These are phyloP conservation scores for Dasypus novemcinctus DNA, from an alignment of 2,113 vertebrate species.

Conservation along the genomic window DNA sequence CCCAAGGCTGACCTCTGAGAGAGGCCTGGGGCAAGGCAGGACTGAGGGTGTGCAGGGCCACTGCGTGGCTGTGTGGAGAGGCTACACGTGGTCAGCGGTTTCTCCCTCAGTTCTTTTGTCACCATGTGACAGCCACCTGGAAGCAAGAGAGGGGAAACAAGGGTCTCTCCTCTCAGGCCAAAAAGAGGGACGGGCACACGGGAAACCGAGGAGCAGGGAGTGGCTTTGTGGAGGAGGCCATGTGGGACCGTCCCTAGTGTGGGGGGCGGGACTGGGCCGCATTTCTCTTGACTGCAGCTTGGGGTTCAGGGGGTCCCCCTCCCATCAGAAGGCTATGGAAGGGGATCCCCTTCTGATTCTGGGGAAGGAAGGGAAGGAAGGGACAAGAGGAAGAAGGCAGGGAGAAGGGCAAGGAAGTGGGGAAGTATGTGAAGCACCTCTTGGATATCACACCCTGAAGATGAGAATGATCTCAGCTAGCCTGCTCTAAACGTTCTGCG, in stretches of 20 bases:
- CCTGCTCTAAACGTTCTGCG: neutral
- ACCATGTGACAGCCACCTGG: neutral
- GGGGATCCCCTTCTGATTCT: neutral
- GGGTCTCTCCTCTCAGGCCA: neutral
- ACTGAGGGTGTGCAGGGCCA: rapidly evolving
- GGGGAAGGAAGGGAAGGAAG: neutral
- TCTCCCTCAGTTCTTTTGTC: neutral
- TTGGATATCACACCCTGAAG: neutral
- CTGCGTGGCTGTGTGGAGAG: neutral
- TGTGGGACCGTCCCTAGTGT: neutral
- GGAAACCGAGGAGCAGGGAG: neutral
- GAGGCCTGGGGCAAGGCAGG: neutral
- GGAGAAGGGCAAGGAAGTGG: neutral
- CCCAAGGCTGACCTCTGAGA: neutral
- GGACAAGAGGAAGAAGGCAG: neutral
- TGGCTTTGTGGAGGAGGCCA: neutral
- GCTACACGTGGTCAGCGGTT: too few relatives aligned
- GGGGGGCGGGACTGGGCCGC: too few relatives aligned
- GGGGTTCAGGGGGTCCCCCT: neutral
- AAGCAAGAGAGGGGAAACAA: neutral
- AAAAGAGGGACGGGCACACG: neutral
- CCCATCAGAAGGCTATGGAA: rapidly evolving
- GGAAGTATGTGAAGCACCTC: neutral
- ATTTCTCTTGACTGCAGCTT: neutral
- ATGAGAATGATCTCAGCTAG: neutral